A percentile compares a stretch with the other conserved stretches of the same genome.
phyloP scores from a whole-genome alignment of 1,140 invertebrate species.

The Phenacoccus solenopsis region DNA sequence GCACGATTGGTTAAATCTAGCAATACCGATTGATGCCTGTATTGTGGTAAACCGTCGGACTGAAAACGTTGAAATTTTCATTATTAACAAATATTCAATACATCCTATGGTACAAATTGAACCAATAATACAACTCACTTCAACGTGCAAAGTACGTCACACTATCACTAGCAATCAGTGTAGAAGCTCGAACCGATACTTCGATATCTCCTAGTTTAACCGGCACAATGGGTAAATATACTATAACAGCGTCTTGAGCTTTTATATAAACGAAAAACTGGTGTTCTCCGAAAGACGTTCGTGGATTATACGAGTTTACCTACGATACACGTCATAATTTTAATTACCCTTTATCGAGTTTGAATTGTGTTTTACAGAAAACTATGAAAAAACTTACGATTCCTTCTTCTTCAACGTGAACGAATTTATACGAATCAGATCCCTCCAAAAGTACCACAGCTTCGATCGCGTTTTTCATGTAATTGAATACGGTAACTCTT shows the following conservation, averaged over 20 bases:
- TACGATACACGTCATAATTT: constrained; percentile 22
- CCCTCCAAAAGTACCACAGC: constrained; percentile 72
- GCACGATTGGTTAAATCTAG: constrained; percentile 84
- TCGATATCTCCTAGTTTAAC: constrained; percentile 62
- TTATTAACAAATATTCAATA: constrained; percentile 14
- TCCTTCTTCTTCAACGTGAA: constrained; percentile 84
- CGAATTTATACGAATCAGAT: constrained; percentile 83
- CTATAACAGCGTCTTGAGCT: constrained; percentile 60
- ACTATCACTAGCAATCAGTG: constrained; percentile 68
- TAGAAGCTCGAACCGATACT: constrained; percentile 69
- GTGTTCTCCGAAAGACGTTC: constrained; percentile 79
- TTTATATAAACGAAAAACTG: constrained; percentile 84
- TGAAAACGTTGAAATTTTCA: too few species aligned
- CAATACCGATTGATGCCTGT: constrained; percentile 79
- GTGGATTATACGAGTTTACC: constrained; percentile 64
- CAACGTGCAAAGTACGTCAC: constrained; percentile 60
- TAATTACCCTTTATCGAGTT: constrained; percentile 4
- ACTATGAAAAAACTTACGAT: constrained; percentile 48
- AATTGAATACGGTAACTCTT: constrained; percentile 86
- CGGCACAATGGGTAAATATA: constrained; percentile 84
- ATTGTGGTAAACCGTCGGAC: constrained; percentile 85
- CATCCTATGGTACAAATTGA: neutral
- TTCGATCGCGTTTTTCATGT: constrained; percentile 68
- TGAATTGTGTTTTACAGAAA: neutral
- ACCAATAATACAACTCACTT: constrained; percentile 37